Evolutionary conservation across 2,888 invertebrate species (phyloP).

Genomic region (Acanthosepion esculentum): DNA sequence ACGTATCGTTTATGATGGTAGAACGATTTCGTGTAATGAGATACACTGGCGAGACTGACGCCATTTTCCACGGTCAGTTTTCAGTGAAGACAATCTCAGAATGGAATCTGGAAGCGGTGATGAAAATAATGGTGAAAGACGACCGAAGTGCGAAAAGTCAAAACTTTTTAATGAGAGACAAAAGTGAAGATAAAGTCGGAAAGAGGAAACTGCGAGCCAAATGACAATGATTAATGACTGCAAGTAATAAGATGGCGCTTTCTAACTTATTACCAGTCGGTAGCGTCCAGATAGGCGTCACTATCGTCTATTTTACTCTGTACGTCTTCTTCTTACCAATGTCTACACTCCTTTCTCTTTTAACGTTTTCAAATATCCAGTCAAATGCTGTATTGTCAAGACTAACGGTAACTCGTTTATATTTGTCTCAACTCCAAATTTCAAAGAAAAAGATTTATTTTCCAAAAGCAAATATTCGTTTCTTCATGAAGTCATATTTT

Average conservation of each 20-base stretch:
- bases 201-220: neutral
- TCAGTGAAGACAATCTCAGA: neutral
- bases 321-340: too few species aligned
- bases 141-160: neutral
- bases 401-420: too few species aligned
- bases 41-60: neutral
- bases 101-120: neutral
- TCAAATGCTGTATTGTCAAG: too few species aligned
- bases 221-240: neutral
- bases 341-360: too few species aligned
- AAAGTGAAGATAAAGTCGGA: neutral
- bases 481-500: too few species aligned
- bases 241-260: neutral
- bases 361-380: too few species aligned
- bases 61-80: neutral
- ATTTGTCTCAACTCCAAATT: too few species aligned
- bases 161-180: neutral
- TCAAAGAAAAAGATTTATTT: too few species aligned
- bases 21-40: neutral
- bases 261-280: neutral
- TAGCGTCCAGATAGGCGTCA: neutral
- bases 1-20: neutral
- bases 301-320: neutral
- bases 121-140: neutral
- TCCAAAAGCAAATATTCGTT: too few species aligned